Evolutionary conservation across 2,888 invertebrate species (phyloP).

Genomic region (Acrobasis suavella): DNA sequence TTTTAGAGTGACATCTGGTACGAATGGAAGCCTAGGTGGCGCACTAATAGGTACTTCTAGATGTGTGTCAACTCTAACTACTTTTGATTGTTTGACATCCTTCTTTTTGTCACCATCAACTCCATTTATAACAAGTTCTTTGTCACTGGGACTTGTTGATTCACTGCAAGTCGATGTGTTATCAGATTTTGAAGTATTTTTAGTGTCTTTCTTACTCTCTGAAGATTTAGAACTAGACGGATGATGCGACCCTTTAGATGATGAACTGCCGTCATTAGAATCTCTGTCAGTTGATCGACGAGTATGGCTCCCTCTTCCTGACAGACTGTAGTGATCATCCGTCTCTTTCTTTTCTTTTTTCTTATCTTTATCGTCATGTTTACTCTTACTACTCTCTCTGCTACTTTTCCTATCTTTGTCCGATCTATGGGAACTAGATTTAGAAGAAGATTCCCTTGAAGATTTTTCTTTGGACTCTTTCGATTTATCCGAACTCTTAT

Average conservation of each 20-base stretch:
- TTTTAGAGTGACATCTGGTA: constrained; percentile 78
- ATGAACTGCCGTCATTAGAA: constrained; percentile 88
- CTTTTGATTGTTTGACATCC: constrained; percentile 48
- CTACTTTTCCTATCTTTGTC: constrained; percentile 71
- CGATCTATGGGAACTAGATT: constrained; percentile 64
- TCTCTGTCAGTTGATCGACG: constrained; percentile 90
- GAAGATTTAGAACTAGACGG: constrained; percentile 59
- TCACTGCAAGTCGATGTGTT: constrained; percentile 73
- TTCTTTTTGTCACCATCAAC: constrained; percentile 40
- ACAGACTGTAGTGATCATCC: constrained; percentile 88
- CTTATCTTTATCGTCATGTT: constrained; percentile 68
- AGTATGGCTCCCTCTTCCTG: constrained; percentile 83
- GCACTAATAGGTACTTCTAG: constrained; percentile 62
- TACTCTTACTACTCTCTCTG: constrained; percentile 60
- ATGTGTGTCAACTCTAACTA: constrained; percentile 66
- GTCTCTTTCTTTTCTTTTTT: constrained; percentile 79
- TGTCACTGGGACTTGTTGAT: constrained; percentile 78
- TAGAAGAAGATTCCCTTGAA: constrained; percentile 49
- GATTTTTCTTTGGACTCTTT: constrained; percentile 59
- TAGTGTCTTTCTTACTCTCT: constrained; percentile 66
- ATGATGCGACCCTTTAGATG: constrained; percentile 70
- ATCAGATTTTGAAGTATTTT: constrained; percentile 71
- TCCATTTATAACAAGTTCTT: constrained; percentile 53
- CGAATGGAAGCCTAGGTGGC: constrained; percentile 66
- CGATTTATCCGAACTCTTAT: constrained; percentile 53